phyloP scores from a whole-genome alignment of 1,140 invertebrate genomes.

The Hycleus phaleratus region DNA sequence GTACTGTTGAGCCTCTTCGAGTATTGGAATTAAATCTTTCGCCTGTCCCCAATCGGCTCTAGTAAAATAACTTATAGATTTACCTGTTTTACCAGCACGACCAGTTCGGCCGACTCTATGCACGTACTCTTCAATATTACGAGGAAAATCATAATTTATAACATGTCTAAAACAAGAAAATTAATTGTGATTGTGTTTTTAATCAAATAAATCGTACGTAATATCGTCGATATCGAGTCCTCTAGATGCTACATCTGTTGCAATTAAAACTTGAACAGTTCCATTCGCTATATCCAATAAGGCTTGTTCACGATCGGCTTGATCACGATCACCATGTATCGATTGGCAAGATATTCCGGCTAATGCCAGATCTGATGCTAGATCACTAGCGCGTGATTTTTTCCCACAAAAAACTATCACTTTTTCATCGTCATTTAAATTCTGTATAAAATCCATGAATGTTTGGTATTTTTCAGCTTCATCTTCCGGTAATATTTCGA shows the following conservation, averaged over 20 bases:
- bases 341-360: slow-evolving; percentile 60
- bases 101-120: slow-evolving; percentile 83
- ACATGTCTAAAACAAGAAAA: slow-evolving; percentile 69
- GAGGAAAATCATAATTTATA: slow-evolving; percentile 84
- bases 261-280: slow-evolving; percentile 70
- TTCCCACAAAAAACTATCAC: slow-evolving; percentile 83
- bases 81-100: slow-evolving; percentile 74
- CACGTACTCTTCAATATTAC: slow-evolving; percentile 84
- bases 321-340: slow-evolving; percentile 86
- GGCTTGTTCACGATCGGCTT: slow-evolving; percentile 77
- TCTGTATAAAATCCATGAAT: slow-evolving; percentile 41
- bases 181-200: neutral
- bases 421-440: slow-evolving; percentile 42
- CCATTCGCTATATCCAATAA: slow-evolving; percentile 74
- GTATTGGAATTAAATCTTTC: slow-evolving; percentile 70
- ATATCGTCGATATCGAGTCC: slow-evolving; percentile 90
- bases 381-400: slow-evolving; percentile 69
- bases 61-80: slow-evolving; percentile 74
- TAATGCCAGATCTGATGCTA: slow-evolving; percentile 70
- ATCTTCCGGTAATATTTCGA: slow-evolving; percentile 54
- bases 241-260: slow-evolving; percentile 89
- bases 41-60: slow-evolving; percentile 72
- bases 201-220: slow-evolving; percentile 48
- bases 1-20: slow-evolving; percentile 62
- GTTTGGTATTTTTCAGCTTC: slow-evolving; percentile 61